phyloP scores from a whole-genome alignment of 2,888 invertebrate species.

The Bhutanitis thaidina region DNA sequence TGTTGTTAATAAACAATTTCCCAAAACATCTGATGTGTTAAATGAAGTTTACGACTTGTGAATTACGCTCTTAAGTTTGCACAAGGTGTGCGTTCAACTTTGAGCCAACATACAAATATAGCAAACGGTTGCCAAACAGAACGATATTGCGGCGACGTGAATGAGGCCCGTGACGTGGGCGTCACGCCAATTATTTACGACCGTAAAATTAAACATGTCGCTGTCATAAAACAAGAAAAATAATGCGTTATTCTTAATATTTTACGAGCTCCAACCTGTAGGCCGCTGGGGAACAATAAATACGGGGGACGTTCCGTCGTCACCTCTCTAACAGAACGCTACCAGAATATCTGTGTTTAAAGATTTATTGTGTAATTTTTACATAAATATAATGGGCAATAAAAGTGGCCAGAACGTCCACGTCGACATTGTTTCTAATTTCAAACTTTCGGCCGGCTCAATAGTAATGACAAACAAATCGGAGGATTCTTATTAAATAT shows the following conservation, averaged over 20 bases:
- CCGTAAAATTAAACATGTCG: constrained; percentile 39
- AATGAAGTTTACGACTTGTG: constrained; percentile 11
- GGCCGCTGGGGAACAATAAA: constrained; percentile 32
- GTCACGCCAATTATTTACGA: constrained; percentile 37
- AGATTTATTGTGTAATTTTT: constrained; percentile 33
- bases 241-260: constrained; percentile 35
- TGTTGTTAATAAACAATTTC: too few relatives aligned
- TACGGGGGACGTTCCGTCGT: constrained; percentile 29
- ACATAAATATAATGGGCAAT: constrained; percentile 34
- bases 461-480: neutral
- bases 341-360: constrained; percentile 17
- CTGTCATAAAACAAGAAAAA: constrained; percentile 48
- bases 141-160: neutral
- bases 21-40: neutral
- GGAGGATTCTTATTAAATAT: too few relatives aligned
- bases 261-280: constrained; percentile 26
- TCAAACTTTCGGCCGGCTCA: neutral
- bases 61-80: constrained; percentile 11
- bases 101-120: constrained; percentile 3
- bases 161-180: constrained; percentile 13
- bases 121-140: constrained; percentile 9
- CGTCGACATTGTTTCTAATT: constrained; percentile 1
- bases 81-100: constrained; percentile 2
- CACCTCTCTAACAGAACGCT: constrained; percentile 21
- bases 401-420: constrained; percentile 22